Evolutionary conservation across 2,797 vertebrate genomes (phyloP).

Genomic region (Enoplosus armatus): DNA sequence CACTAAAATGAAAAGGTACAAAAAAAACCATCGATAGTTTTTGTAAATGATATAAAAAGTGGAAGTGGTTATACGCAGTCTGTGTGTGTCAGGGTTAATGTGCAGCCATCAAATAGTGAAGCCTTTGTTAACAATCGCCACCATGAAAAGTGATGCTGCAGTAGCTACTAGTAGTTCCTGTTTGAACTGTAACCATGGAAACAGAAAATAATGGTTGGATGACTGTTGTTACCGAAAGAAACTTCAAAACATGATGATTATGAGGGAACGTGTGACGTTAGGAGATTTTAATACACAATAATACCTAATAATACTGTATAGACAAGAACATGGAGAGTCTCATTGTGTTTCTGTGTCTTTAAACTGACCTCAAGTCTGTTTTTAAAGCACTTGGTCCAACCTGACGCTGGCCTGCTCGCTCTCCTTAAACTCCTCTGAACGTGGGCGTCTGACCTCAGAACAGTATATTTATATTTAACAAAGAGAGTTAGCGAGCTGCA

Average conservation of each 20-base stretch:
- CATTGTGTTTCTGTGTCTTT: too few relatives aligned
- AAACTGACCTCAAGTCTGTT: too few relatives aligned
- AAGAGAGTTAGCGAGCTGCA: constrained; percentile 5
- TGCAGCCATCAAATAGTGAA: too few relatives aligned
- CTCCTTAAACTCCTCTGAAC: neutral
- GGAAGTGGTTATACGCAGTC: too few relatives aligned
- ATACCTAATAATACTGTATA: too few relatives aligned
- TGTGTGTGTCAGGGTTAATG: too few relatives aligned
- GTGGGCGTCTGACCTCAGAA: constrained; percentile 30
- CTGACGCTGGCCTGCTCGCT: neutral
- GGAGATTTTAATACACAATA: too few relatives aligned
- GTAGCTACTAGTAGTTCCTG: neutral
- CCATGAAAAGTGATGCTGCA: too few relatives aligned
- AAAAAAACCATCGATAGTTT: too few relatives aligned
- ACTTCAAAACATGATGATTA: neutral
- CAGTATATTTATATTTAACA: constrained; percentile 30
- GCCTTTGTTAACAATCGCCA: too few relatives aligned
- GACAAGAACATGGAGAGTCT: neutral
- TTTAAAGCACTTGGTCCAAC: too few relatives aligned
- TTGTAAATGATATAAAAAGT: neutral
- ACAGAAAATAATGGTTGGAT: neutral
- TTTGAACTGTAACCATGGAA: neutral
- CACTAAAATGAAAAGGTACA: neutral
- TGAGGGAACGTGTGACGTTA: too few relatives aligned
- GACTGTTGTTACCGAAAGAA: neutral